A percentile compares a stretch with the other conserved stretches of the same genome.
Conservation (phyloP, 1,140 invertebrate genomes). For the Drosophila triauraria region DNA sequence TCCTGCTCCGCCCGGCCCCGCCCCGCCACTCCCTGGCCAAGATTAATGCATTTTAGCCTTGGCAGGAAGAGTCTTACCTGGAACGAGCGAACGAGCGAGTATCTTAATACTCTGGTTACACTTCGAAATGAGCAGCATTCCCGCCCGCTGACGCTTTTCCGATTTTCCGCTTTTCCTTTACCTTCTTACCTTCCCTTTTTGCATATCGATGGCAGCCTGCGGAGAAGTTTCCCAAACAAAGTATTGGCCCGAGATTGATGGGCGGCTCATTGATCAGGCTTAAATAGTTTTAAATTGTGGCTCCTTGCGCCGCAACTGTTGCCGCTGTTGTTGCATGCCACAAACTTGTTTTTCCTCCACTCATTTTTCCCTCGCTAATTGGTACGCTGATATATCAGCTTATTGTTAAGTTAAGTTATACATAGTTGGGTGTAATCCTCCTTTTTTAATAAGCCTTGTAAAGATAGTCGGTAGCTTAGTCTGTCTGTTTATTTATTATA, state of each 20-base stretch:
- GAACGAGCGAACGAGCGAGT: conserved; percentile 29
- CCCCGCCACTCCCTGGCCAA: conserved; percentile 26
- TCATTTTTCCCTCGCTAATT: conserved; percentile 19
- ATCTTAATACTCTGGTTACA: conserved; percentile 80
- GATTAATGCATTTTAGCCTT: conserved; percentile 75
- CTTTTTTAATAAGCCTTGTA: not conserved
- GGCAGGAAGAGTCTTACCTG: conserved; percentile 20
- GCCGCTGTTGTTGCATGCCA: not conserved
- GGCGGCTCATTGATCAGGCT: conserved; percentile 50
- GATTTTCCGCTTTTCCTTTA: not conserved
- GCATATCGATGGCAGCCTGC: conserved; percentile 68
- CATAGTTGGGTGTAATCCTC: not conserved
- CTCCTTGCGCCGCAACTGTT: conserved; percentile 5
- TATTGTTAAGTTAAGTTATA: not conserved
- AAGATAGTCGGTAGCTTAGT: not conserved
- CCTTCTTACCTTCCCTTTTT: conserved; percentile 21
- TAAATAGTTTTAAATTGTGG: conserved; percentile 64
- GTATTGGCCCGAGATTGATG: conserved; percentile 60
- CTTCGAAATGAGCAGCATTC: conserved; percentile 59
- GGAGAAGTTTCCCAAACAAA: conserved; percentile 36
- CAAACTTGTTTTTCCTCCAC: conserved; percentile 6
- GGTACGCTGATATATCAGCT: not conserved
- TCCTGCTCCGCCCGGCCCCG: not conserved
- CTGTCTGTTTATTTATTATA: not conserved
- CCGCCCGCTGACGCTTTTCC: not conserved